Percentiles rank a stretch among this genome's conserved stretches.
Evolutionary conservation across 2,888 invertebrate genomes (phyloP).

Genomic region (Sturmia bella): DNA sequence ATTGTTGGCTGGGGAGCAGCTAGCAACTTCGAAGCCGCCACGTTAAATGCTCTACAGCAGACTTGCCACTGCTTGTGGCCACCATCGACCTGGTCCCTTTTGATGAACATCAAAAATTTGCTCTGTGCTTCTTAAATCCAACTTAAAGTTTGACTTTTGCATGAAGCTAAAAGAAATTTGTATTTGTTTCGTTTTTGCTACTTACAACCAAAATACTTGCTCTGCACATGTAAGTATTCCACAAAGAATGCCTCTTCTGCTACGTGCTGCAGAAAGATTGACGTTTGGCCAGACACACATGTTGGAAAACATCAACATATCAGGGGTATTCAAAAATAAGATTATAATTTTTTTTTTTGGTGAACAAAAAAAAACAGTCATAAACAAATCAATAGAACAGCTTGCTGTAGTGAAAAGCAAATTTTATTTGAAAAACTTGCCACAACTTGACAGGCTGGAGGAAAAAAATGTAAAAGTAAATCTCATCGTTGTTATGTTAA

Average conservation of each 20-base stretch:
- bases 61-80: too few relatives aligned
- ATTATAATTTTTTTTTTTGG: slow-evolving; percentile 4
- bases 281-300: not conserved
- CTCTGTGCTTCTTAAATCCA: too few relatives aligned
- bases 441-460: slow-evolving; percentile 31
- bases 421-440: slow-evolving; percentile 37
- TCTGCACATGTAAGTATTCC: too few relatives aligned
- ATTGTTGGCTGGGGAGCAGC: too few relatives aligned
- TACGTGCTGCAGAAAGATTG: not conserved
- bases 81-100: too few relatives aligned
- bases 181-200: too few relatives aligned
- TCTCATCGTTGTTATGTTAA: slow-evolving; percentile 16
- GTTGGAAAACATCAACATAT: slow-evolving; percentile 17
- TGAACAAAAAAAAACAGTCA: slow-evolving; percentile 2
- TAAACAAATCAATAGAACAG: slow-evolving; percentile 54
- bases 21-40: too few relatives aligned
- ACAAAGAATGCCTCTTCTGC: slow-evolving; percentile 1
- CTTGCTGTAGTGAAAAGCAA: slow-evolving; percentile 45
- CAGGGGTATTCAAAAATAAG: not conserved
- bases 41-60: too few relatives aligned
- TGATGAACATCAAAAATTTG: too few relatives aligned
- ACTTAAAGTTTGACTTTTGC: too few relatives aligned
- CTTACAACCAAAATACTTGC: too few relatives aligned
- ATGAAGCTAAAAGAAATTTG: too few relatives aligned
- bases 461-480: slow-evolving; percentile 21